Evolutionary conservation across 1,140 invertebrate species (phyloP), one percentile per base, ranked within the genome.

Genomic region (Caenorhabditis tropicalis): DNA sequence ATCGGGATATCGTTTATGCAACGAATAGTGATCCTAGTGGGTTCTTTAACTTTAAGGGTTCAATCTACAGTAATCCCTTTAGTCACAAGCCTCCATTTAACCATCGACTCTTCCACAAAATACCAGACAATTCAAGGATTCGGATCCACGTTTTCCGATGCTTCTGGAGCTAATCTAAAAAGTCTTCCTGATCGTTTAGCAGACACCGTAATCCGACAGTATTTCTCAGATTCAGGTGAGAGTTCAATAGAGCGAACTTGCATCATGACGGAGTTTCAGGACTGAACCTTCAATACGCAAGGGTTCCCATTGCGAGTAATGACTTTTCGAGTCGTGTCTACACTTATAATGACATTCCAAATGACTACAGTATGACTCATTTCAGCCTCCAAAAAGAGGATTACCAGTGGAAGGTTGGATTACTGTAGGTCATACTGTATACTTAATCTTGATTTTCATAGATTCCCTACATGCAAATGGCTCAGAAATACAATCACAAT

Each of bases 281-380:
- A 1, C 48, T 81, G 5, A 49, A 56, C 48, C 81, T 84, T 29
- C 43, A 82, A 36, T 39, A 60, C 31, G 84, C 49, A 1, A 31
- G 84, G 5, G 84, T 85, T 46, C 84, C 84, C 5, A 85, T 85
- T 4, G 84, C 51, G 5, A 70, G 51, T 19, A 81, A 46, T 10
- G 84, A 85, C 27, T 85, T 85, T 48, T 85, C 84, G 0, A 48
- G 29, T 19, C 46, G 43, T 16, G 74, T 60, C 16, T 85, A 85
- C 79, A 60, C 24, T 21, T 85, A 85, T 53, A 56, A 85, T 53
- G 84, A 85, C 16, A 79, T 82, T 3, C 27, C 85, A 5, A 33
- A 56, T 19, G 84, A 85, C 48, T 46, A 51, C 16, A 43, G 24
- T 24, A 49, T 85, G 84, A 31, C 21, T 15, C 21, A 85, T 51